Base-by-base conservation (phyloP, 2,797 vertebrate species). In the Tadarida brasiliensis region DNA sequence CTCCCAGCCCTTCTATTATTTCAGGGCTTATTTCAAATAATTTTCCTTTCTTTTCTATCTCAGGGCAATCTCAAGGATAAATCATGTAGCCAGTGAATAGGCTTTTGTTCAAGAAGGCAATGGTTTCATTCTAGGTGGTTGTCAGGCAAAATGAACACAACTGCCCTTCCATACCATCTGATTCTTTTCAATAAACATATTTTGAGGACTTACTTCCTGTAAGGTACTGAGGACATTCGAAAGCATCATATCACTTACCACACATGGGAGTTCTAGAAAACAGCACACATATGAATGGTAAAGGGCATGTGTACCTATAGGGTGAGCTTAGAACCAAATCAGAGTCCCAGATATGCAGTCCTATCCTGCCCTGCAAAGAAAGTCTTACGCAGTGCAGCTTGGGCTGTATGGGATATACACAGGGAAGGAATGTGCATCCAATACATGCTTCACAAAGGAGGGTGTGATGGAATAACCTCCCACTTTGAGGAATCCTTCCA, bases 61-160 rank as follows among this genome's bases (percentile, higher is more conserved):
- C 88, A 87, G 33, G n/a, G 39, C 19, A 87, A 90, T 78, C 91
- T 95, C 71, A 76, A 76, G 35, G 73, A 76, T 68, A 94, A 85
- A 83, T 90, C 47, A 70, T 84, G 67, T 73, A 77, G n/a, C 14
- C 15, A 39, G 44, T 54, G 39, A 94, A 30, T 68, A 73, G 56
- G 59, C 12, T 85, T 86, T 67, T 57, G 88, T 81, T 92, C 28
- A 73, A 73, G 65, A 87, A 87, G 30, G 56, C 56, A 93, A 30
- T 28, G 20, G 28, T 86, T 88, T 83, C n/a, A 68, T 81, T 74
- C 54, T 77, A 92, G 67, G 30, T 81, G 20, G 17, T 74, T 91
- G 39, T 44, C 57, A 56, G 61, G 33, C 56, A 51, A 88, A 61
- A 30, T 68, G 82, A 91, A 88, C 49, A 88, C 30, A 95, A 56